phyloP scores from a whole-genome alignment of 53 echinoderm and acorn worm genomes.

The Hippasteria phrygiana region DNA sequence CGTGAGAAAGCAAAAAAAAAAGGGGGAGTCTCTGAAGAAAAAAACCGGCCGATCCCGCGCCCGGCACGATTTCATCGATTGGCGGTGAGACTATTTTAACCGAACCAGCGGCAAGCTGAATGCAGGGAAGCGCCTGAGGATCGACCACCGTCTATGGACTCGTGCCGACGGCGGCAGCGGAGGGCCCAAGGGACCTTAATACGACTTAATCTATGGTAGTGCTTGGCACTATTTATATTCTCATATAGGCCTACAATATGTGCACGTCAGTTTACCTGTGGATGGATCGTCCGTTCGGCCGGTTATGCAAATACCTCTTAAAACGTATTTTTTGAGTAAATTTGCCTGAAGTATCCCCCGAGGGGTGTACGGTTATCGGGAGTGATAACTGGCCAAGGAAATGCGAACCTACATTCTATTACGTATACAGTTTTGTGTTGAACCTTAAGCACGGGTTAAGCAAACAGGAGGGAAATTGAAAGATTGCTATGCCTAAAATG shows the following conservation, averaged over 20 bases:
- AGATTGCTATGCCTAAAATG: no score
- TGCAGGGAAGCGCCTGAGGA: conserved; percentile 42
- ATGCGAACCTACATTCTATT: not conserved
- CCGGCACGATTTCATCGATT: conserved; percentile 59
- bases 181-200: conserved; percentile 14
- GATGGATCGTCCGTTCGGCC: not conserved
- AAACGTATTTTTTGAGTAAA: not conserved
- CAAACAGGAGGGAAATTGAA: no score
- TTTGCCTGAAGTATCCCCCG: not conserved
- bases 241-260: not conserved
- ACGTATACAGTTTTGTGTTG: not conserved
- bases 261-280: not conserved
- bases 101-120: conserved; percentile 37
- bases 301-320: not conserved
- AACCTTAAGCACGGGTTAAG: no score
- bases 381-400: not conserved
- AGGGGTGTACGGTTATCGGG: not conserved
- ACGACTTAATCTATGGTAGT: conserved; percentile 30
- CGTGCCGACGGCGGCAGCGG: conserved; percentile 21
- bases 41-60: conserved; percentile 25
- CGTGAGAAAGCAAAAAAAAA: not conserved
- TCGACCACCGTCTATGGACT: conserved; percentile 39
- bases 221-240: not conserved
- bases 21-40: not conserved
- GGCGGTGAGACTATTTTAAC: not conserved